phyloP scores from a whole-genome alignment of 1,140 invertebrate genomes.

The Patella vulgata region DNA sequence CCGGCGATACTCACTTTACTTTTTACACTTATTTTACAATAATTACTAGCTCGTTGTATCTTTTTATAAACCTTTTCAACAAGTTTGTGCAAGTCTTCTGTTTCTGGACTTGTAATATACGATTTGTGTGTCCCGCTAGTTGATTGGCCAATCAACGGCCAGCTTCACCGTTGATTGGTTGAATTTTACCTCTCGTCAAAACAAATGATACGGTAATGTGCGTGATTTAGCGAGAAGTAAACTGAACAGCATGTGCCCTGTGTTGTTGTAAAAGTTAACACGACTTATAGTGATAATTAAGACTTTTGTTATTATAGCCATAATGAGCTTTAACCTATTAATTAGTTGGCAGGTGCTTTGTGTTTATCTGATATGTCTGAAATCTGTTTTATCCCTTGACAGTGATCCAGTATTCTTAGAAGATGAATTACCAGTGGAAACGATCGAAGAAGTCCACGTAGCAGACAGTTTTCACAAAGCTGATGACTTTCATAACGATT shows the following conservation, averaged over 20 bases:
- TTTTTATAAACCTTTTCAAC: too few species aligned
- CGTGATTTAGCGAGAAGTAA: background rate
- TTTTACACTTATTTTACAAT: too few species aligned
- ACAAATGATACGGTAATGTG: too few species aligned
- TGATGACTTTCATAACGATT: too few species aligned
- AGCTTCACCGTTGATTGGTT: constrained; percentile 10
- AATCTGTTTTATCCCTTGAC: background rate
- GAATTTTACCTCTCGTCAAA: background rate
- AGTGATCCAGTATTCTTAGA: too few species aligned
- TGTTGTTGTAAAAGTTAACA: background rate
- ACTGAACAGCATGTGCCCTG: background rate
- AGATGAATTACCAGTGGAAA: too few species aligned
- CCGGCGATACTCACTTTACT: too few species aligned
- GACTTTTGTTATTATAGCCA: background rate
- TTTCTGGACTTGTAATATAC: background rate
- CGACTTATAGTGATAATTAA: background rate
- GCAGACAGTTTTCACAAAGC: too few species aligned
- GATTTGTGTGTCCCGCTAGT: background rate
- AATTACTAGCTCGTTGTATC: too few species aligned
- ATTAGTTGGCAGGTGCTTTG: background rate
- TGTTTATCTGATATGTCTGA: background rate
- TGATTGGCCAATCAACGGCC: constrained; percentile 10
- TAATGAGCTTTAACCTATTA: background rate
- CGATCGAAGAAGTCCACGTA: too few species aligned
- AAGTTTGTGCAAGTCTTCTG: background rate